Conservation (phyloP, 1,140 invertebrate genomes). For the Dreissena polymorpha region DNA sequence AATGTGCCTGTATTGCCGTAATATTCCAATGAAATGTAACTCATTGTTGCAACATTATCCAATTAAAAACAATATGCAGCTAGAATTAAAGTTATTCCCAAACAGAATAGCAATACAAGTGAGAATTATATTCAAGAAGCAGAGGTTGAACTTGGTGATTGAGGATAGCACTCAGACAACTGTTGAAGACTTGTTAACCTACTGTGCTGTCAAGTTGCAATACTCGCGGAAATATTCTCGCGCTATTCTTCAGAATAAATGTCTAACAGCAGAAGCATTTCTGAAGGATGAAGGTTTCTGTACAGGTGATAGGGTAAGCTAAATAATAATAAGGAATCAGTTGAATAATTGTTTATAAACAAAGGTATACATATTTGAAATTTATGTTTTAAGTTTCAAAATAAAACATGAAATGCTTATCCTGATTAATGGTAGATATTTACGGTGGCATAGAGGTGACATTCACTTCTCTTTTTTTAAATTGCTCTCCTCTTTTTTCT, state of each 20-base stretch:
- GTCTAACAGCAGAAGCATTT: conserved; percentile 3
- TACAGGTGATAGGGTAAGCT: background rate
- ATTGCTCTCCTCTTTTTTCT: too few species aligned
- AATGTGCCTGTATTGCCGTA: conserved; percentile 16
- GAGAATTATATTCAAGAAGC: background rate
- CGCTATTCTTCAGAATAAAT: conserved; percentile 16
- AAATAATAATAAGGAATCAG: too few species aligned
- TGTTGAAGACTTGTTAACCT: conserved; percentile 31
- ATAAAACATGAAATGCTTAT: too few species aligned
- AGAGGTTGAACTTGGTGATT: conserved; percentile 1
- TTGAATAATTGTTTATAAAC: too few species aligned
- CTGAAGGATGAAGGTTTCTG: background rate
- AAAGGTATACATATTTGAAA: too few species aligned
- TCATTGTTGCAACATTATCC: conserved; percentile 21
- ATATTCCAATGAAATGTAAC: background rate
- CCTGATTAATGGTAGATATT: too few species aligned
- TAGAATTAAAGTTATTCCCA: conserved; percentile 5
- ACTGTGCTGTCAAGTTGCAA: conserved; percentile 25
- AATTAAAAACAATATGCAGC: conserved; percentile 49
- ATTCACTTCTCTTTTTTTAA: too few species aligned
- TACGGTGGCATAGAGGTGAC: too few species aligned
- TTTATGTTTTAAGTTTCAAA: too few species aligned
- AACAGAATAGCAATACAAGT: conserved; percentile 14
- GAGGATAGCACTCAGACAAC: background rate
- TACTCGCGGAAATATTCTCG: conserved; percentile 21